Evolutionary conservation across 2,888 invertebrate species (phyloP), one percentile per base, ranked within the genome.

Genomic region (Andrena bicolor): DNA sequence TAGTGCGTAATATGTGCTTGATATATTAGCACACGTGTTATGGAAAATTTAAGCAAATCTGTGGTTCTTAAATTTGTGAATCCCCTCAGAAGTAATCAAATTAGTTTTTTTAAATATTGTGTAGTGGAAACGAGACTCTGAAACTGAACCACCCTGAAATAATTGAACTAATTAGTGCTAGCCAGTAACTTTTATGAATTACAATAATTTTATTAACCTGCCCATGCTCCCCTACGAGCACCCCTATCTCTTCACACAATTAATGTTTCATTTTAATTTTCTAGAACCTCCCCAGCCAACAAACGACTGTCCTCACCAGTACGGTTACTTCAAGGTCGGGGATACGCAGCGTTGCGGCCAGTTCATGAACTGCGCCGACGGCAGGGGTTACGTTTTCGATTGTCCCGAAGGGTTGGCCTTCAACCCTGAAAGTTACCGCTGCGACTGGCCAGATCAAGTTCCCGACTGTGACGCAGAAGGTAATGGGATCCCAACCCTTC

Each of bases 381-480:
- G 98, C n/a, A 95, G 96, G 5, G 97, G 96, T 1, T 96, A 94
- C 87, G 94, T 96, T 56, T 96, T 97, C 89, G 95, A 96, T 84
- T 98, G 98, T 91, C 98, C 98, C 0, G 97, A 97, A 90, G 98
- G 98, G 28, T 94, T 98, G 70, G 98, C 98, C 8, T 97, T 96
- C 94, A 97, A 96, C 92, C 94, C 96, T 1, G 95, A 95, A 13
- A 95, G 95, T 10, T 97, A 97, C 92, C 95, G 96, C 71, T 98
- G 98, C 92, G 97, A 98, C 83, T 98, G 98, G 98, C 97, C 98
- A 3, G 98, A 98, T 94, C 96, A 97, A 93, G 98, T 97, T 0
- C 93, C 95, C 3, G 96, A 96, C 76, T 98, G 98, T 90, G 96
- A 98, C 91, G 96, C 97, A 68, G 97, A 97, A 95, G 96, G 97